Conservation (phyloP, 2,888 invertebrate species). For the Chamaedrilus cognettii region DNA sequence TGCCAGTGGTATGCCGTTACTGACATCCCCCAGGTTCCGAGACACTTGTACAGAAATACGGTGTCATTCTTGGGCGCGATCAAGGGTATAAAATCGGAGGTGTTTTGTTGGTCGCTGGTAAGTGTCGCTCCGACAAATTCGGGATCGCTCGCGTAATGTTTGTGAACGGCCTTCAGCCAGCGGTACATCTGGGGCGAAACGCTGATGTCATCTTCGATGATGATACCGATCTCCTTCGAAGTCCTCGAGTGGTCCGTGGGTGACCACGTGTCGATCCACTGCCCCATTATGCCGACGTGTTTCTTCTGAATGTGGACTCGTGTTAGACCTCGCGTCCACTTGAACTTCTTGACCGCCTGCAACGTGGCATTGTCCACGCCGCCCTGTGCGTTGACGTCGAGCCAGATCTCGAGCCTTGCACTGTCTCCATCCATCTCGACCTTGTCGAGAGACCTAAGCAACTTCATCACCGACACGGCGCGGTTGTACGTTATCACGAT, state of each 20-base stretch:
- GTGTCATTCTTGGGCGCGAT: slow-evolving; percentile 15
- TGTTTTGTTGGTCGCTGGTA: slow-evolving; percentile 40
- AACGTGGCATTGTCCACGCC: not conserved
- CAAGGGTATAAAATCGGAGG: slow-evolving; percentile 23
- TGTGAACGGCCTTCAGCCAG: slow-evolving; percentile 45
- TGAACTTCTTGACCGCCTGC: slow-evolving; percentile 16
- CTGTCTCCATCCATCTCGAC: slow-evolving; percentile 32
- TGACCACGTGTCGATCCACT: slow-evolving; percentile 45
- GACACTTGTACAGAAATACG: slow-evolving; percentile 23
- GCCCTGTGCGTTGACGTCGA: slow-evolving; percentile 24
- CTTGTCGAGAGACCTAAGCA: slow-evolving; percentile 31
- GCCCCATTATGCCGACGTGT: slow-evolving; percentile 40
- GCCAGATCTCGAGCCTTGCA: slow-evolving; percentile 36
- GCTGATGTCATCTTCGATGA: slow-evolving; percentile 50
- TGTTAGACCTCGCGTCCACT: not conserved
- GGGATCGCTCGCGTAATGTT: slow-evolving; percentile 37
- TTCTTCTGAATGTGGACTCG: slow-evolving; percentile 33
- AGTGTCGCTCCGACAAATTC: slow-evolving; percentile 43
- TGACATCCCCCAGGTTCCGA: slow-evolving; percentile 34
- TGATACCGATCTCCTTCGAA: slow-evolving; percentile 44
- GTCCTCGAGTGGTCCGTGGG: slow-evolving; percentile 5
- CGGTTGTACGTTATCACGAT: slow-evolving; percentile 38
- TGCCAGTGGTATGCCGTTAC: slow-evolving; percentile 26
- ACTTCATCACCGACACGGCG: slow-evolving; percentile 28
- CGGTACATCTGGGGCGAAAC: slow-evolving; percentile 44